These are phyloP conservation scores for Leptinotarsa lineolata DNA, from an alignment of 1,140 invertebrate genomes.

Conservation along the genomic window DNA sequence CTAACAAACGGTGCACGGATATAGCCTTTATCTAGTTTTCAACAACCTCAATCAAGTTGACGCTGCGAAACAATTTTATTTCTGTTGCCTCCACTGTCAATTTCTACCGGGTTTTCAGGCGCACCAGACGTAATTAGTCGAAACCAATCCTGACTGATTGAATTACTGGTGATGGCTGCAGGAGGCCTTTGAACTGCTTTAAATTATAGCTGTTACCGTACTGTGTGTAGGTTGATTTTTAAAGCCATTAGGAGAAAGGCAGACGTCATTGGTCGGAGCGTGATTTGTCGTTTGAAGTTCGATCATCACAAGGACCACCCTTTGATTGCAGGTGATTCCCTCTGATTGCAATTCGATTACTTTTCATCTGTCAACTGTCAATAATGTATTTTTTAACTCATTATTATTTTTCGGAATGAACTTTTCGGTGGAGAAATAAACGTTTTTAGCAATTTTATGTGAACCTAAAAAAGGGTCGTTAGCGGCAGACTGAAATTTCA, in stretches of 20 bases:
- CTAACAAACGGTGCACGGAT: neutral
- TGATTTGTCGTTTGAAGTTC: too few species aligned
- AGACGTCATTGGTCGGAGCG: too few species aligned
- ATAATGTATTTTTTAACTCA: too few species aligned
- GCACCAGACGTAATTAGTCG: neutral
- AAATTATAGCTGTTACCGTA: neutral
- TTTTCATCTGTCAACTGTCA: too few species aligned
- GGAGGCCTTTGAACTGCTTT: neutral
- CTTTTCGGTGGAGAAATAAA: too few species aligned
- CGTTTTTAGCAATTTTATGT: too few species aligned
- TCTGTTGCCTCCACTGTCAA: neutral
- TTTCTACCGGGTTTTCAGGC: neutral
- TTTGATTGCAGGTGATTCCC: too few species aligned
- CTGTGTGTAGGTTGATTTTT: neutral
- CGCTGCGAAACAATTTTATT: neutral
- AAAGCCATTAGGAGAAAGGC: neutral
- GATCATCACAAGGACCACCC: too few species aligned
- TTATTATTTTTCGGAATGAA: too few species aligned
- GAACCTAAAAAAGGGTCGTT: too few species aligned
- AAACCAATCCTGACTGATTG: conserved; percentile 3
- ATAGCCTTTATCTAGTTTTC: neutral
- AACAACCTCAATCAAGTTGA: neutral
- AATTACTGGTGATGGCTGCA: neutral
- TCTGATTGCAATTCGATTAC: too few species aligned
- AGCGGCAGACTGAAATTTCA: too few species aligned